These are phyloP conservation scores for Limnephilus lunatus DNA, from an alignment of 2,888 invertebrate genomes.

Conservation along the genomic window DNA sequence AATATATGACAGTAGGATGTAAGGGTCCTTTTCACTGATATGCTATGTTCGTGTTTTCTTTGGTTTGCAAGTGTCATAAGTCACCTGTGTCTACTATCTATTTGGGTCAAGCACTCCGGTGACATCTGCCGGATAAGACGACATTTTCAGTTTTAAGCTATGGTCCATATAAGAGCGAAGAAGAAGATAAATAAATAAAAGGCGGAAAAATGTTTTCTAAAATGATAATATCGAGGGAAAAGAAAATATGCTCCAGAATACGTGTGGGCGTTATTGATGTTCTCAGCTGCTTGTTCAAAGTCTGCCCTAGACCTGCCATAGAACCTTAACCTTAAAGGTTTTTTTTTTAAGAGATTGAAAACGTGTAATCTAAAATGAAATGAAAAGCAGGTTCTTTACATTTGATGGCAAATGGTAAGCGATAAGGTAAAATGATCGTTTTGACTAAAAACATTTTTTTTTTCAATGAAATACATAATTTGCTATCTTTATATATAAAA, in stretches of 20 bases:
- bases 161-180: not conserved
- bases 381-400: not conserved
- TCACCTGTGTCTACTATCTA: not conserved
- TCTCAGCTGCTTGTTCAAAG: too few species aligned
- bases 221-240: not conserved
- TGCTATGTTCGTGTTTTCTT: not conserved
- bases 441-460: too few species aligned
- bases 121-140: not conserved
- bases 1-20: not conserved
- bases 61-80: not conserved
- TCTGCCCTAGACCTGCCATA: not conserved
- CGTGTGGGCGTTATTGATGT: not conserved
- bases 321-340: not conserved
- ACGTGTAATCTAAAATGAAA: not conserved
- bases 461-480: too few species aligned
- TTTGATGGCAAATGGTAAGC: not conserved
- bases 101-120: not conserved
- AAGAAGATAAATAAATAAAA: not conserved
- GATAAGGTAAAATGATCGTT: too few species aligned
- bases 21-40: not conserved
- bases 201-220: not conserved
- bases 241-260: not conserved
- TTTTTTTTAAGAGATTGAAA: not conserved
- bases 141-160: not conserved
- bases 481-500: too few species aligned